Percentiles rank a stretch among this genome's conserved stretches.
Evolutionary conservation across 2,797 vertebrate genomes (phyloP).

Genomic region (Sebastes taczanowskii): DNA sequence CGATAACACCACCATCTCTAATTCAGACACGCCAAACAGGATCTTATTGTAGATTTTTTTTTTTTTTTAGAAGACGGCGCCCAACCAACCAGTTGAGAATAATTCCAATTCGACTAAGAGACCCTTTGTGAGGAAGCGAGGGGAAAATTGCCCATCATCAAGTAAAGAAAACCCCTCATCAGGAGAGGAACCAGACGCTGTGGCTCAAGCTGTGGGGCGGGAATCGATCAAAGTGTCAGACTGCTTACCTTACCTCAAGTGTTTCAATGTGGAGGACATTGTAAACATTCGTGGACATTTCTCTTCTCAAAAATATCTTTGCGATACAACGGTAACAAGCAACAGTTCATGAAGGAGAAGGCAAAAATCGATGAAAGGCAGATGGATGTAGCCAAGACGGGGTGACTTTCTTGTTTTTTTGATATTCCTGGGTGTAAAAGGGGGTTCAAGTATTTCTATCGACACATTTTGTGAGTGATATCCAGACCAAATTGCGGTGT

Average conservation of each 20-base stretch:
- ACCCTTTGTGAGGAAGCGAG: slow-evolving; percentile 28
- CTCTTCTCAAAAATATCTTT: slow-evolving; percentile 73
- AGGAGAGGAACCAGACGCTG: slow-evolving; percentile 65
- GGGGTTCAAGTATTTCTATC: slow-evolving; percentile 59
- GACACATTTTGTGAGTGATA: slow-evolving; percentile 51
- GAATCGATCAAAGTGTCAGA: slow-evolving; percentile 80
- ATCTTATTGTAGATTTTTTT: slow-evolving; percentile 67
- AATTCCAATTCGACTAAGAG: slow-evolving; percentile 72
- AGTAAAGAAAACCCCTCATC: slow-evolving; percentile 47
- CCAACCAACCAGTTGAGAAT: slow-evolving; percentile 27
- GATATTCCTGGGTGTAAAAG: slow-evolving; percentile 53
- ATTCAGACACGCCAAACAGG: slow-evolving; percentile 50
- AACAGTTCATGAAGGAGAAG: slow-evolving; percentile 61
- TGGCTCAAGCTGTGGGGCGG: slow-evolving; percentile 80
- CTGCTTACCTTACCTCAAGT: slow-evolving; percentile 90
- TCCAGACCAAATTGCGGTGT: slow-evolving; percentile 46
- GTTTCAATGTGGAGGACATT: slow-evolving; percentile 83
- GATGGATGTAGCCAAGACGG: slow-evolving; percentile 72
- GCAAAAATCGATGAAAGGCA: slow-evolving; percentile 52
- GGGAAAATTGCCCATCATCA: slow-evolving; percentile 67
- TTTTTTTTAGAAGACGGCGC: slow-evolving; percentile 44
- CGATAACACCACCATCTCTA: slow-evolving; percentile 30
- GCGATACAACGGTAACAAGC: slow-evolving; percentile 61
- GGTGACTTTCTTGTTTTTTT: slow-evolving; percentile 56
- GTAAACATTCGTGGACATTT: slow-evolving; percentile 80